These are phyloP conservation scores for Hermaeophaga mercurialis DNA, from an alignment of 2,888 invertebrate genomes.

Conservation along the genomic window DNA sequence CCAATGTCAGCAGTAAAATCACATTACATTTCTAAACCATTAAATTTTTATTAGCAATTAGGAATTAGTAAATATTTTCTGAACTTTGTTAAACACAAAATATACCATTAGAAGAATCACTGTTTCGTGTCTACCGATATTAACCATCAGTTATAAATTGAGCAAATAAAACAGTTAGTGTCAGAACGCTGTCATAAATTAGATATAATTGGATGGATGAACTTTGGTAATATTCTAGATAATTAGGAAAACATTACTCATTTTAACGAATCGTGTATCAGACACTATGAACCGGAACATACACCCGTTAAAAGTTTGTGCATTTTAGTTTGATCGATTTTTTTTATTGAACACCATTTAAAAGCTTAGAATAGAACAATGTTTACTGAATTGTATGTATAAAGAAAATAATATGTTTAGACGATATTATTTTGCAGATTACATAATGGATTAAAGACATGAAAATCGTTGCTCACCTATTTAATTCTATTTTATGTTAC, in stretches of 20 bases:
- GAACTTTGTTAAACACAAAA: not conserved
- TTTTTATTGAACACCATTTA: too few relatives aligned
- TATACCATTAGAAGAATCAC: slow-evolving; percentile 34
- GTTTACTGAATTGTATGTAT: too few relatives aligned
- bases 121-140: slow-evolving; percentile 51
- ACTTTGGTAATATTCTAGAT: slow-evolving; percentile 52
- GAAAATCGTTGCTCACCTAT: too few relatives aligned
- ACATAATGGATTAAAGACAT: too few relatives aligned
- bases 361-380: too few relatives aligned
- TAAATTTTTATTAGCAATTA: not conserved
- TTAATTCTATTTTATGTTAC: too few relatives aligned
- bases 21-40: too few relatives aligned
- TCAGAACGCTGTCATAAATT: slow-evolving; percentile 52
- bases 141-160: slow-evolving; percentile 49
- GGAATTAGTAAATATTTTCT: not conserved
- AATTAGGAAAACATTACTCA: slow-evolving; percentile 52
- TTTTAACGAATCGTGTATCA: slow-evolving; percentile 39
- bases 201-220: slow-evolving; percentile 53
- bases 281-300: slow-evolving; percentile 4
- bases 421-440: too few relatives aligned
- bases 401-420: too few relatives aligned
- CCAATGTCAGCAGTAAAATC: too few relatives aligned
- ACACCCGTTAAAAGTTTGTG: not conserved
- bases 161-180: slow-evolving; percentile 52
- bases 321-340: slow-evolving; percentile 7